phyloP scores from a whole-genome alignment of 1,140 invertebrate species.

The Theocolax elegans region DNA sequence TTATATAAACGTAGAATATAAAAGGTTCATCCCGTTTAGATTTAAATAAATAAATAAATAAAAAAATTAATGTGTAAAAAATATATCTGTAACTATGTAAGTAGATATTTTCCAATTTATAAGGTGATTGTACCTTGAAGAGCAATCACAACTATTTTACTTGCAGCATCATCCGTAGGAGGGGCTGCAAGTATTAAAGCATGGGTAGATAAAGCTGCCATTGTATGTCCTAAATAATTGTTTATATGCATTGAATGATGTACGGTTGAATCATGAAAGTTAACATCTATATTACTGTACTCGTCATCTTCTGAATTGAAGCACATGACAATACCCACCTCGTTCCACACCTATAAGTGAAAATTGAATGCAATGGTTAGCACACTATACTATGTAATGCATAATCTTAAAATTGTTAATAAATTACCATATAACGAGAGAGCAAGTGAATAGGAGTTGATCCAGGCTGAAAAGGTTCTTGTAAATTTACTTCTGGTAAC shows the following conservation, averaged over 20 bases:
- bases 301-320: conserved; percentile 75
- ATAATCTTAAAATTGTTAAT: conserved; percentile 18
- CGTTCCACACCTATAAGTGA: conserved; percentile 80
- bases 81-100: neutral
- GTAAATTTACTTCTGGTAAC: conserved; percentile 70
- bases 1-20: conserved; percentile 16
- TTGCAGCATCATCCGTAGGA: conserved; percentile 67
- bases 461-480: conserved; percentile 88
- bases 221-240: conserved; percentile 82
- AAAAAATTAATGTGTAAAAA: conserved; percentile 15
- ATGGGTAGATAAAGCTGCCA: conserved; percentile 85
- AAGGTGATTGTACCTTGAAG: conserved; percentile 55
- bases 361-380: conserved; percentile 36
- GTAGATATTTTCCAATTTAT: neutral
- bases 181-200: conserved; percentile 85
- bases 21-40: neutral
- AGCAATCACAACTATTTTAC: conserved; percentile 64
- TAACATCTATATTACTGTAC: conserved; percentile 89
- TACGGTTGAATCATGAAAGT: conserved; percentile 91
- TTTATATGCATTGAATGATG: conserved; percentile 91
- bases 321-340: conserved; percentile 82
- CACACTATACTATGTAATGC: neutral
- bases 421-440: conserved; percentile 79
- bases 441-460: conserved; percentile 88
- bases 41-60: conserved; percentile 11